Percentiles rank a stretch among this genome's conserved stretches.
Evolutionary conservation across 1,140 invertebrate genomes (phyloP).

Genomic region (Hesperophylax magnus): DNA sequence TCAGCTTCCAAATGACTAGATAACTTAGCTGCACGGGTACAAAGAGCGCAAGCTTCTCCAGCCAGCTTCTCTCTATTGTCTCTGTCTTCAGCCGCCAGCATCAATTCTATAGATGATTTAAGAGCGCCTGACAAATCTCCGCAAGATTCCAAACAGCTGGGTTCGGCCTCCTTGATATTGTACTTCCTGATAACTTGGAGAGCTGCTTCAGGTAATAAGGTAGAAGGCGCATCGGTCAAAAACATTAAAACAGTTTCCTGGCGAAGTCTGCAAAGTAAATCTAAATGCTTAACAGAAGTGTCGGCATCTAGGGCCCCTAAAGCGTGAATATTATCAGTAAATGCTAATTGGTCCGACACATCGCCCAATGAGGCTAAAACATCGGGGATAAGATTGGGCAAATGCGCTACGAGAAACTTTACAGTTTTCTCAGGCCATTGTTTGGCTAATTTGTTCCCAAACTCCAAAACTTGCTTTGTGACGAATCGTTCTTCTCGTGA

Average conservation of each 20-base stretch:
- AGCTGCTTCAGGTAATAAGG: slow-evolving; percentile 64
- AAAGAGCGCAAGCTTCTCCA: slow-evolving; percentile 49
- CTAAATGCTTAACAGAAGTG: slow-evolving; percentile 61
- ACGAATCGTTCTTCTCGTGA: slow-evolving; percentile 57
- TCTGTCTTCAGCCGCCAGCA: slow-evolving; percentile 44
- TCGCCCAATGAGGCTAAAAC: slow-evolving; percentile 55
- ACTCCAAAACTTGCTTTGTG: slow-evolving; percentile 56
- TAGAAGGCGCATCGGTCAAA: slow-evolving; percentile 60
- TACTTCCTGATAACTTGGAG: slow-evolving; percentile 60
- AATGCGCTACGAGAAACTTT: slow-evolving; percentile 60
- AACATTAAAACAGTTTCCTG: slow-evolving; percentile 61
- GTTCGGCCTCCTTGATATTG: slow-evolving; percentile 61
- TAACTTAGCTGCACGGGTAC: slow-evolving; percentile 51
- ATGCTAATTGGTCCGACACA: slow-evolving; percentile 59
- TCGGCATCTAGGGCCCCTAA: slow-evolving; percentile 62
- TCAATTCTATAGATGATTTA: slow-evolving; percentile 47
- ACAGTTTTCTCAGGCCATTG: slow-evolving; percentile 61
- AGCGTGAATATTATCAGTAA: slow-evolving; percentile 62
- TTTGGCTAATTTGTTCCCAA: slow-evolving; percentile 55
- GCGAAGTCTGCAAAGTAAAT: slow-evolving; percentile 60
- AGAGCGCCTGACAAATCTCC: slow-evolving; percentile 53
- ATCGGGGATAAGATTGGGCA: slow-evolving; percentile 55
- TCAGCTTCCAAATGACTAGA: slow-evolving; percentile 50
- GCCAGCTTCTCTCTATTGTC: slow-evolving; percentile 49
- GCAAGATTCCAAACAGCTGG: slow-evolving; percentile 62